Base-by-base conservation (phyloP, 2,888 invertebrate genomes). In the Drosophila peninsularis region DNA sequence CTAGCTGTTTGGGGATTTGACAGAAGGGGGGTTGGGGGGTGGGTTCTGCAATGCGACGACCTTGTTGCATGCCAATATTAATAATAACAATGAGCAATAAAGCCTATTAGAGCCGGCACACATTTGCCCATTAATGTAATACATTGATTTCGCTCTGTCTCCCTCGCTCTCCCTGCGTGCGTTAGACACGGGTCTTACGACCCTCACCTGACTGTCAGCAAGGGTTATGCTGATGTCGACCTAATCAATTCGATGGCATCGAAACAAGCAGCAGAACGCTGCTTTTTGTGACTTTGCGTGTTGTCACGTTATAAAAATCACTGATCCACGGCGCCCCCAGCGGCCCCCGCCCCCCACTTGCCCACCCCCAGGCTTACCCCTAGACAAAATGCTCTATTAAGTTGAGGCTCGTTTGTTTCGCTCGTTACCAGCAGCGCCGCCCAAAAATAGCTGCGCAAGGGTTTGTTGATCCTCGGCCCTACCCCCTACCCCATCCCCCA, bases 251-350 rank as follows among this genome's bases (percentile, higher is more conserved):
- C 75, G 67, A 53, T 65, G 79, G 77, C 71, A 76, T 76, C 67
- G 67, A 58, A 62, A 47, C 45, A 30, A 47, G 45, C 45, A 61
- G 47, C 5, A 64, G 81, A 68, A 44, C 57, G 72, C 74, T 58
- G 60, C 42, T 55, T 55, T 58, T 80, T 78, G 74, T 71, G 77
- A 84, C 82, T 89, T 92, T 90, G 92, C 92, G 91, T 92, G 92
- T 92, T 91, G 91, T 92, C 92, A 92, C 92, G 92, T 92, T 92
- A 91, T 91, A 89, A 90, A 91, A 90, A 85, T 73, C 80, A 90
- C 82, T 88, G 86, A 91, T 82, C 80, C 88, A 73, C 71, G 76
- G 74, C 74, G 76, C 50, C 50, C 19, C 77, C 24, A 5, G 14
- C 36, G 3, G 2, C 47, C n/a, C n/a, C n/a, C 75, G 54, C 36